Evolutionary conservation across 2,113 vertebrate genomes (phyloP).

Genomic region (Corapipo altera): DNA sequence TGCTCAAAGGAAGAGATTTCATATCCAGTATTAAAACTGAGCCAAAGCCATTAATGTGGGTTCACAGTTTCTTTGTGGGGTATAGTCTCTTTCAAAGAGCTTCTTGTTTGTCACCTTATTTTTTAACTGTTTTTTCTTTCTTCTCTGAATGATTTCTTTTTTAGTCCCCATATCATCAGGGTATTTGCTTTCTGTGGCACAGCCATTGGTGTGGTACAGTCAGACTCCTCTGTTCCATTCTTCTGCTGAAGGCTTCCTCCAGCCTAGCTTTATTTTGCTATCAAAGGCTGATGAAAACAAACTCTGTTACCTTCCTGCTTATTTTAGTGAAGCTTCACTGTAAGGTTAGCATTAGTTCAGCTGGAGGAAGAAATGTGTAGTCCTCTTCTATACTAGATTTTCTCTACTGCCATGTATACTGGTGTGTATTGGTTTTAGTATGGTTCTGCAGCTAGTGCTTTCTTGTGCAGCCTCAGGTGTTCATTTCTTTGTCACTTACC

Average conservation of each 20-base stretch:
- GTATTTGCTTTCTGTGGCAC: not conserved
- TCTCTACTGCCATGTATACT: not conserved
- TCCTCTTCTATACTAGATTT: not conserved
- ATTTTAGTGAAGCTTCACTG: not conserved
- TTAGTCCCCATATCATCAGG: not conserved
- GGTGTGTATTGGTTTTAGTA: not conserved
- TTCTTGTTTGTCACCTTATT: not conserved
- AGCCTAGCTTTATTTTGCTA: constrained; percentile 13
- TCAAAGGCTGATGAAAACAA: constrained; percentile 3
- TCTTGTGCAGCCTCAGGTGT: not conserved
- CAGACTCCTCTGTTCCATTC: not conserved
- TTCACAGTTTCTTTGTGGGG: not conserved
- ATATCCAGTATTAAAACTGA: not conserved
- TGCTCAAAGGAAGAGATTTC: not conserved
- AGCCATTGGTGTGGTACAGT: not conserved
- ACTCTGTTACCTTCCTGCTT: not conserved
- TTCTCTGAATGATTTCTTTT: not conserved
- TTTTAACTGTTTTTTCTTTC: constrained; percentile 11
- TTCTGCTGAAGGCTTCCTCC: constrained; percentile 7
- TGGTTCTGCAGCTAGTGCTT: not conserved
- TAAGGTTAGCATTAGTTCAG: not conserved
- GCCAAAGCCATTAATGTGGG: not conserved
- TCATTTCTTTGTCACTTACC: constrained; percentile 8
- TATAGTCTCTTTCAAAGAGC: not conserved
- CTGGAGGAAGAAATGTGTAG: not conserved